phyloP scores from a whole-genome alignment of 2,113 vertebrate species.

The Toxostoma redivivum region DNA sequence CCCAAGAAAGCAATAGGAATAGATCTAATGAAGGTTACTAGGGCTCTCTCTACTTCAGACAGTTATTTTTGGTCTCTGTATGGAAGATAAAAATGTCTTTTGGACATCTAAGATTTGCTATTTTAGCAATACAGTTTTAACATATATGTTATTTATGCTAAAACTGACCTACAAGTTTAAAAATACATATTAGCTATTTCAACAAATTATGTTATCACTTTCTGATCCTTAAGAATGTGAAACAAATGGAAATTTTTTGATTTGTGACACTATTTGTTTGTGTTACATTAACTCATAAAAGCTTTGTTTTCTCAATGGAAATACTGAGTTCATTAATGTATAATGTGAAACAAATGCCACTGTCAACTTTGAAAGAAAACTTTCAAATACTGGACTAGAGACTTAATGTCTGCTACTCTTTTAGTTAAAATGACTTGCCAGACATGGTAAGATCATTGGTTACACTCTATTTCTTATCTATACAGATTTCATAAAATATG shows the following conservation, averaged over 20 bases:
- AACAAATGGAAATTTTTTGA: neutral
- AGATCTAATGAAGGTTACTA: neutral
- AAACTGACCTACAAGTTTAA: neutral
- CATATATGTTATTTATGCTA: neutral
- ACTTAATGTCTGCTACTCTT: neutral
- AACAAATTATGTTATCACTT: neutral
- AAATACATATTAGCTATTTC: neutral
- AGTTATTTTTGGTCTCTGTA: neutral
- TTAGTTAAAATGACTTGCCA: neutral
- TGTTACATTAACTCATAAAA: neutral
- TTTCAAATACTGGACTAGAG: neutral
- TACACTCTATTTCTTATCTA: neutral
- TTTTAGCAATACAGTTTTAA: neutral
- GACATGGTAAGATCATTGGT: neutral
- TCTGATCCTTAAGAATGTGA: neutral
- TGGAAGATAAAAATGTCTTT: neutral
- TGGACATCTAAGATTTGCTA: neutral
- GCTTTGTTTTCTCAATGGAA: conserved; percentile 23
- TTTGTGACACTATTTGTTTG: neutral
- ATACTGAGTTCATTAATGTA: neutral
- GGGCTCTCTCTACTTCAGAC: neutral
- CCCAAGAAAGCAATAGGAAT: neutral
- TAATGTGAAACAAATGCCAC: conserved; percentile 31
- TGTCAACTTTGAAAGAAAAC: conserved; percentile 1
- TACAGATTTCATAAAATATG: neutral